These are phyloP conservation scores for Actinemys pallida DNA, from an alignment of 2,113 vertebrate genomes.

Conservation along the genomic window DNA sequence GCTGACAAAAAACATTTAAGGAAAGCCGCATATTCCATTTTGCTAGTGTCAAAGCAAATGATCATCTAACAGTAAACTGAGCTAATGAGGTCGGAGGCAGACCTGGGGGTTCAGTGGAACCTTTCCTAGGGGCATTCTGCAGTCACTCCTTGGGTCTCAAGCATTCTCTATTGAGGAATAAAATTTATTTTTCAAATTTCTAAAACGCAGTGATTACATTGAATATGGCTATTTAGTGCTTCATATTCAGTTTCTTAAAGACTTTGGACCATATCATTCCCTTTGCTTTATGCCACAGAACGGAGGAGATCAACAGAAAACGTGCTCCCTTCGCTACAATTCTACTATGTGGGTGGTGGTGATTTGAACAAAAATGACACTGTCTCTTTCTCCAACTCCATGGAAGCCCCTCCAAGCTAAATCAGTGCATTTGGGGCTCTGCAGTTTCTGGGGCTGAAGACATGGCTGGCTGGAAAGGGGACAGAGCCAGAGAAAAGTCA, in stretches of 20 bases:
- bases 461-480: neutral
- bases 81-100: slow-evolving; percentile 52
- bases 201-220: neutral
- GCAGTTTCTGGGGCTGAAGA: neutral
- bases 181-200: neutral
- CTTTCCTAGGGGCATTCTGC: slow-evolving; percentile 7
- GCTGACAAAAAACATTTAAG: slow-evolving; percentile 60
- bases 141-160: slow-evolving; percentile 18
- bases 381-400: neutral
- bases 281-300: slow-evolving; percentile 9
- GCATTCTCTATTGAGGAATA: slow-evolving; percentile 3
- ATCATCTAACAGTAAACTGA: slow-evolving; percentile 14
- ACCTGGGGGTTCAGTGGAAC: slow-evolving; percentile 4
- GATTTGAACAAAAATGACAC: neutral
- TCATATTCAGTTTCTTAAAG: neutral
- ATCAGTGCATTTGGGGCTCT: neutral
- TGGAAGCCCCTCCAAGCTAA: neutral
- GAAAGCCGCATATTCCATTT: slow-evolving; percentile 61
- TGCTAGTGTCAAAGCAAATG: slow-evolving; percentile 71
- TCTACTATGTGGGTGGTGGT: rapidly evolving
- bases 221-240: neutral
- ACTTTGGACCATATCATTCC: neutral
- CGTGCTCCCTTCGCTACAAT: neutral
- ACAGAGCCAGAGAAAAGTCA: neutral
- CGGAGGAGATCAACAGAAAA: neutral